Evolutionary conservation across 2,888 invertebrate species (phyloP).

Genomic region (Cerceris ruficornis): DNA sequence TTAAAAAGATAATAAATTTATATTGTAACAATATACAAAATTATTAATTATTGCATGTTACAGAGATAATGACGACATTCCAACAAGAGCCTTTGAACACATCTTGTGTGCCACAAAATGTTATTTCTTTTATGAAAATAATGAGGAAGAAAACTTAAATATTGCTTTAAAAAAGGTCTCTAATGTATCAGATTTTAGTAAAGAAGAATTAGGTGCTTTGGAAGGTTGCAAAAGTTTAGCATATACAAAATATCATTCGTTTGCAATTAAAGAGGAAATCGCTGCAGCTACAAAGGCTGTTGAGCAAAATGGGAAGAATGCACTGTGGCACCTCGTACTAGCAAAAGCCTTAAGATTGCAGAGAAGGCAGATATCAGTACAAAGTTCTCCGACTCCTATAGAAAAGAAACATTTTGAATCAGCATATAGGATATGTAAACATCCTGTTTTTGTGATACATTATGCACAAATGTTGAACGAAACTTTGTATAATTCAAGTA

Average conservation of each 20-base stretch:
- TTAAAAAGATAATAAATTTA: no score
- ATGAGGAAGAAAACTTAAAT: slow-evolving; percentile 1
- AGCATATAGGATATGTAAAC: slow-evolving; percentile 16
- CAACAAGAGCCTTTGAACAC: slow-evolving; percentile 20
- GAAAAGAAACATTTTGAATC: slow-evolving; percentile 21
- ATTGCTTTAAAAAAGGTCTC: slow-evolving; percentile 13
- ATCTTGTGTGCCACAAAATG: slow-evolving; percentile 32
- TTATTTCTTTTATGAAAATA: slow-evolving; percentile 7
- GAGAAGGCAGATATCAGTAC: slow-evolving; percentile 5
- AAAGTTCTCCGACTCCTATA: background rate
- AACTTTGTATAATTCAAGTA: background rate
- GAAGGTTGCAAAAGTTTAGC: slow-evolving; percentile 25
- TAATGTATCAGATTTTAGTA: background rate
- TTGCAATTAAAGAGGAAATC: slow-evolving; percentile 8
- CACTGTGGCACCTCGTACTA: slow-evolving; percentile 37
- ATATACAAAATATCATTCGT: slow-evolving; percentile 7
- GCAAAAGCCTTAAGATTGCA: slow-evolving; percentile 29
- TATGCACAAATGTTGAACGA: slow-evolving; percentile 27
- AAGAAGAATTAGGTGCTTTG: slow-evolving; percentile 21
- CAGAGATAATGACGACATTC: slow-evolving; percentile 1
- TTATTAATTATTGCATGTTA: background rate
- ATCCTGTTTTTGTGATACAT: slow-evolving; percentile 24
- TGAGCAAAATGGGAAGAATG: slow-evolving; percentile 18
- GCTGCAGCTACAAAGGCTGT: slow-evolving; percentile 21
- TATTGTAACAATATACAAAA: no score